Conservation (phyloP, 2,888 invertebrate species). For the Tanytarsus gracilentus region DNA sequence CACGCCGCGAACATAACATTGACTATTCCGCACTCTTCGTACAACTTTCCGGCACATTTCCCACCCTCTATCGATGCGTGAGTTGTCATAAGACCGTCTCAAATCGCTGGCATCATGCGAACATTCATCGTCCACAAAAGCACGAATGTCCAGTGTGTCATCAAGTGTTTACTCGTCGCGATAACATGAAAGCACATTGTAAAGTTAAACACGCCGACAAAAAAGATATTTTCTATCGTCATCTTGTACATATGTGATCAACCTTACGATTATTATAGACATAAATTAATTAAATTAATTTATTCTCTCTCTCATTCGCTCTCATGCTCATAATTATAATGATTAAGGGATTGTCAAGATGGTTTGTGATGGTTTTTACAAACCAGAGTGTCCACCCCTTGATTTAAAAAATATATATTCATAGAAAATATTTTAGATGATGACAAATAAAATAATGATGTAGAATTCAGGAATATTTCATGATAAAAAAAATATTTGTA, state of each 20-base stretch:
- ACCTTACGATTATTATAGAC: slow-evolving; percentile 36
- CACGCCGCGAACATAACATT: slow-evolving; percentile 43
- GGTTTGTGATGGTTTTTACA: neutral
- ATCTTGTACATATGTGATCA: slow-evolving; percentile 47
- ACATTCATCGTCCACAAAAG: slow-evolving; percentile 51
- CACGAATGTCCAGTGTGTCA: slow-evolving; percentile 52
- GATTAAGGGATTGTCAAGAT: neutral
- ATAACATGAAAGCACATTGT: slow-evolving; percentile 56
- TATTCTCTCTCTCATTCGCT: no score
- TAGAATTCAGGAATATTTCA: no score
- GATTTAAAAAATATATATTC: no score
- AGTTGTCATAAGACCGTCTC: slow-evolving; percentile 54
- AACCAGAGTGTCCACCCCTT: no score
- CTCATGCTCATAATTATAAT: neutral
- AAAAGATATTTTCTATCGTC: slow-evolving; percentile 45
- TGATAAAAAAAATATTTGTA: no score
- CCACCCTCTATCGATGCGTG: slow-evolving; percentile 49
- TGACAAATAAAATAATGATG: no score
- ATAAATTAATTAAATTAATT: neutral
- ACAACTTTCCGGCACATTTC: slow-evolving; percentile 42
- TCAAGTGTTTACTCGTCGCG: slow-evolving; percentile 53
- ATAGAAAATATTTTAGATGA: no score
- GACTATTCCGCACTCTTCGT: slow-evolving; percentile 44
- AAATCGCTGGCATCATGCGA: slow-evolving; percentile 55
- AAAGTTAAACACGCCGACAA: slow-evolving; percentile 50